Conservation (phyloP, 2,888 invertebrate genomes). For the Dryocosmus kuriphilus region DNA sequence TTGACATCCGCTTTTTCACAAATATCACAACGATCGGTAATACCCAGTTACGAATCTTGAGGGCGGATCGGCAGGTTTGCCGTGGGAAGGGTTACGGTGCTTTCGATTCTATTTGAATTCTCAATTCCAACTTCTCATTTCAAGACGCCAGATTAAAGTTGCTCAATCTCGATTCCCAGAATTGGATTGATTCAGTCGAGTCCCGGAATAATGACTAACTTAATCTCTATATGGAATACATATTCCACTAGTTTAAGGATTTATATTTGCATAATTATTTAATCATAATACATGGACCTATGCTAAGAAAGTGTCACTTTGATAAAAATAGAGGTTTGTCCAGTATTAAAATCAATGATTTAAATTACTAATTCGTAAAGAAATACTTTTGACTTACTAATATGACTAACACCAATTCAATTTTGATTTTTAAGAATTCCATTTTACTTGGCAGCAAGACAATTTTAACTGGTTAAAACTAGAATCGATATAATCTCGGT, state of each 20-base stretch:
- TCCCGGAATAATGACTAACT: background rate
- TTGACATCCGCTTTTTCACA: conserved; percentile 38
- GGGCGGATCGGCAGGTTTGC: conserved; percentile 22
- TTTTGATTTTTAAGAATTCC: no score
- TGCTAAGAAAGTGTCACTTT: background rate
- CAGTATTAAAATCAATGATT: background rate
- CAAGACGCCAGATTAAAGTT: background rate
- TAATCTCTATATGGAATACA: background rate
- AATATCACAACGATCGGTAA: conserved; percentile 21
- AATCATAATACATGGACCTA: background rate
- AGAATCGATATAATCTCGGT: no score
- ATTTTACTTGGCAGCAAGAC: no score
- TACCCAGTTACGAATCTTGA: conserved; percentile 29
- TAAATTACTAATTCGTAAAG: background rate
- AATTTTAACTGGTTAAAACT: no score
- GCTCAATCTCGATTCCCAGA: background rate
- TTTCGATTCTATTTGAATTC: conserved; percentile 20
- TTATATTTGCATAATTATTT: background rate
- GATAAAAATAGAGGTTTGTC: background rate
- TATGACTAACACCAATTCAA: no score
- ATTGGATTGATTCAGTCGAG: background rate
- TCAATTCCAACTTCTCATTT: conserved; percentile 9
- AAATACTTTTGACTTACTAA: no score
- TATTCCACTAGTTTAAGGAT: background rate
- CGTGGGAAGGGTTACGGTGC: conserved; percentile 14